These are phyloP conservation scores for Paguma larvata DNA, from an alignment of 2,797 vertebrate genomes.

Conservation along the genomic window DNA sequence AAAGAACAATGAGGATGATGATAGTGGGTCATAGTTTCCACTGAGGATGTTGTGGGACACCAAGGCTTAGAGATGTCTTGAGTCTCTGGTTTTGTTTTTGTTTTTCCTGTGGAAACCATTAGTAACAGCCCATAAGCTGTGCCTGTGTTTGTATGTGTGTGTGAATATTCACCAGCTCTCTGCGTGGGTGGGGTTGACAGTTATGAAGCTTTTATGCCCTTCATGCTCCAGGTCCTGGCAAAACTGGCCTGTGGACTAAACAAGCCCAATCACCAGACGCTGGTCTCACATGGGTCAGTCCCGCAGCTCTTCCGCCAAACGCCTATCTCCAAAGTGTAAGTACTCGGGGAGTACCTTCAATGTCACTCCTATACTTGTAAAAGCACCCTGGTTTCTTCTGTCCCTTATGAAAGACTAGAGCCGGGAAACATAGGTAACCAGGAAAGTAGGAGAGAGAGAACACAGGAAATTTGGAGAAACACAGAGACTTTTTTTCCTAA, in stretches of 20 bases:
- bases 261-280: constrained; percentile 97
- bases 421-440: neutral
- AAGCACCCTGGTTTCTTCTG: constrained; percentile 23
- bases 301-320: constrained; percentile 93
- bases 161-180: neutral
- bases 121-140: neutral
- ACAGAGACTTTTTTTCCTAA: neutral
- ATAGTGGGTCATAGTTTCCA: constrained; percentile 17
- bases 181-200: neutral
- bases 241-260: constrained; percentile 98
- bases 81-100: constrained; percentile 65
- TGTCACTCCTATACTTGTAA: neutral
- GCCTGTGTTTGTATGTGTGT: neutral
- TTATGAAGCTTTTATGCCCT: constrained; percentile 63
- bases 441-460: neutral
- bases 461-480: constrained; percentile 18
- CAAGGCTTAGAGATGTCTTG: constrained; percentile 29
- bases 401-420: neutral
- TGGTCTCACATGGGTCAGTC: constrained; percentile 93
- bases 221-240: constrained; percentile 92
- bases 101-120: constrained; percentile 26
- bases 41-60: neutral
- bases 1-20: constrained; percentile 15
- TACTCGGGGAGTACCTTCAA: constrained; percentile 69
- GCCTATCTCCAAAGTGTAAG: constrained; percentile 96